Percentiles rank a stretch among this genome's conserved stretches.
phyloP scores from a whole-genome alignment of 2,888 invertebrate species.

The Lithosia quadra region DNA sequence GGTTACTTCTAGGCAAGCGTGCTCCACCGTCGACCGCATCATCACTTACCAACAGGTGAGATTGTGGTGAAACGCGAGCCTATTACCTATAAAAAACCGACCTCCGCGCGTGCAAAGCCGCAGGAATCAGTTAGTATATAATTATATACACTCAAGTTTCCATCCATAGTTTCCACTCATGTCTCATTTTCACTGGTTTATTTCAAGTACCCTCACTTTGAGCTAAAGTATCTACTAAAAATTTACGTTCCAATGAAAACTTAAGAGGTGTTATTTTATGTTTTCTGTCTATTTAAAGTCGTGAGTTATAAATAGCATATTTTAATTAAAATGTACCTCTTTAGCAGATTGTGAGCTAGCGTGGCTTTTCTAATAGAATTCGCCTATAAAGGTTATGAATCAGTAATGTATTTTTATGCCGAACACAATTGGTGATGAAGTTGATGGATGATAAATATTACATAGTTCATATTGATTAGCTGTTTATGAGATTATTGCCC shows the following conservation, averaged over 20 bases:
- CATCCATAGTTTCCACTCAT: too few relatives aligned
- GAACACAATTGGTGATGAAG: conserved; percentile 40
- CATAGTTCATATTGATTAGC: conserved; percentile 22
- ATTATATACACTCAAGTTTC: too few relatives aligned
- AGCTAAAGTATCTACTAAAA: background rate
- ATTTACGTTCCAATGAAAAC: background rate
- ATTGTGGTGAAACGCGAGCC: too few relatives aligned
- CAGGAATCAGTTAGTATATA: too few relatives aligned
- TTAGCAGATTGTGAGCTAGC: conserved; percentile 78
- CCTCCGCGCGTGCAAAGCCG: too few relatives aligned
- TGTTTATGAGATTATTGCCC: conserved; percentile 10
- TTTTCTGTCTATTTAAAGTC: conserved; percentile 36
- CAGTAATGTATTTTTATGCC: conserved; percentile 58
- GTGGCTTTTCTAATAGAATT: conserved; percentile 76
- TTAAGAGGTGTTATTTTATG: background rate
- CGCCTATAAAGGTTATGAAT: conserved; percentile 70
- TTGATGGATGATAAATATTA: conserved; percentile 45
- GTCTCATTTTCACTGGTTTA: background rate
- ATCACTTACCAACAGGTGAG: too few relatives aligned
- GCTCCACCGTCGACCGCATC: too few relatives aligned
- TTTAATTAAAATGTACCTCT: conserved; percentile 69
- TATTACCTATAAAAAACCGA: too few relatives aligned
- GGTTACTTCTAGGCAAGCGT: too few relatives aligned
- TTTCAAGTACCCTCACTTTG: background rate
- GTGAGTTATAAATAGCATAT: conserved; percentile 54